phyloP scores from a whole-genome alignment of 2,113 vertebrate species.

The Pedetes capensis region DNA sequence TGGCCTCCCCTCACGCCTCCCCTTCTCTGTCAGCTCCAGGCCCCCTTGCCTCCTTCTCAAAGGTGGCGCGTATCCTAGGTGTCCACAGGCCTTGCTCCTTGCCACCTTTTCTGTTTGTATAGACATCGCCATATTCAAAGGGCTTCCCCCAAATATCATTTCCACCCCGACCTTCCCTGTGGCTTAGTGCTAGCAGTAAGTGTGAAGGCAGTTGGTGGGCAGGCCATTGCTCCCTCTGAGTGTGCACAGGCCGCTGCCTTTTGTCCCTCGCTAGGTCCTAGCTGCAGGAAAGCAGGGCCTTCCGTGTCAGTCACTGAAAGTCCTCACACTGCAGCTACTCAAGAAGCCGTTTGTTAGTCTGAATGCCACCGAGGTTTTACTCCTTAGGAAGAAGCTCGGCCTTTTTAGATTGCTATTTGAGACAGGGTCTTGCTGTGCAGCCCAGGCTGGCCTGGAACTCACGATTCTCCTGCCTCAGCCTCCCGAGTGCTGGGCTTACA shows the following conservation, averaged over 20 bases:
- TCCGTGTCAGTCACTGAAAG: neutral
- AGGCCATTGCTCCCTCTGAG: neutral
- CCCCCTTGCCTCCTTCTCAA: neutral
- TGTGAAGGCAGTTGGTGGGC: accelerated
- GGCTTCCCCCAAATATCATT: too few relatives aligned
- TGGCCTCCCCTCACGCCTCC: accelerated
- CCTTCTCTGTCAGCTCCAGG: neutral
- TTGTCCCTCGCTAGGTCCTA: neutral
- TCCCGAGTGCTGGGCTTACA: neutral
- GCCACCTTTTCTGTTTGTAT: neutral
- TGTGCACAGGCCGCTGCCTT: neutral
- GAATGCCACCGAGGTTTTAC: neutral
- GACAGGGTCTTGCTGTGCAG: neutral
- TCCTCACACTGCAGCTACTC: neutral
- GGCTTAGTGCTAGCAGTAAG: neutral
- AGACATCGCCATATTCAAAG: neutral
- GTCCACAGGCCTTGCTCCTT: neutral
- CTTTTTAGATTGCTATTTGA: too few relatives aligned
- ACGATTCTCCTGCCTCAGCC: neutral
- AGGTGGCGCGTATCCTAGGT: accelerated
- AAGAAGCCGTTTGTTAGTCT: too few relatives aligned
- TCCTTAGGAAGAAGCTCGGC: neutral
- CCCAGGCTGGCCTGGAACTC: neutral
- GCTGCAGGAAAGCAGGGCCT: neutral
- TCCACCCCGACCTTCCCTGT: neutral